Evolutionary conservation across 2,113 vertebrate species (phyloP), one percentile per base, ranked within the genome.

Genomic region (Coracopsis vasa): DNA sequence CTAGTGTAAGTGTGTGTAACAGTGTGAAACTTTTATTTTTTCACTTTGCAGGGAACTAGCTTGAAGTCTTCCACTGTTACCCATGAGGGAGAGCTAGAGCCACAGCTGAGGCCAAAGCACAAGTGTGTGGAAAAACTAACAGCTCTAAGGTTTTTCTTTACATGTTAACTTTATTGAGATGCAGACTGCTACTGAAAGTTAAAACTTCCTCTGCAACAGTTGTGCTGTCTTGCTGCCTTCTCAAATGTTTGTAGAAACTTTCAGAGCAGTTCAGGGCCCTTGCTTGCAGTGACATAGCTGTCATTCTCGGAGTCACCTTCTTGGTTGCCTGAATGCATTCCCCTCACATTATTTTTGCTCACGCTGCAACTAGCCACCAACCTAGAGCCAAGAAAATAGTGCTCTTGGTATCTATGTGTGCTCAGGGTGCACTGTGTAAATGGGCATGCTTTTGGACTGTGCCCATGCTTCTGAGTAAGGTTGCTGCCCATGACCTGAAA

Each of bases 401-500:
- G 53, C 50, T 66, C n/a, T 64, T 64, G 28, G 6, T 89, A 84
- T 86, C 25, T 75, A 13, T 37, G 29, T 62, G 72, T 16, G 61
- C 86, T 94, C 45, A n/a, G 77, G 60, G 23, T 47, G 35, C 70
- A 2, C 83, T 86, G 93, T 5, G 5, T 58, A 91, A 83, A 44
- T 47, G 54, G 35, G 7, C 61, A 69, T 87, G 64, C 88, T 77
- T 88, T 86, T 93, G 86, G 61, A 87, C 70, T 51, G 33, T 91
- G 77, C 86, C 54, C 82, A 80, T 91, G 67, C 82, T 77, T 88
- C 88, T 42, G n/a, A 51, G 73, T 33, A 62, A 80, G 58, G 31
- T 54, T 71, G 24, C n/a, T 95, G 84, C 51, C 95, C 93, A 95
- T 95, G 91, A 85, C 94, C 93, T 91, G 73, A 89, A 79, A 44